Conservation (phyloP, 2,113 vertebrate genomes). For the Coracopsis vasa region DNA sequence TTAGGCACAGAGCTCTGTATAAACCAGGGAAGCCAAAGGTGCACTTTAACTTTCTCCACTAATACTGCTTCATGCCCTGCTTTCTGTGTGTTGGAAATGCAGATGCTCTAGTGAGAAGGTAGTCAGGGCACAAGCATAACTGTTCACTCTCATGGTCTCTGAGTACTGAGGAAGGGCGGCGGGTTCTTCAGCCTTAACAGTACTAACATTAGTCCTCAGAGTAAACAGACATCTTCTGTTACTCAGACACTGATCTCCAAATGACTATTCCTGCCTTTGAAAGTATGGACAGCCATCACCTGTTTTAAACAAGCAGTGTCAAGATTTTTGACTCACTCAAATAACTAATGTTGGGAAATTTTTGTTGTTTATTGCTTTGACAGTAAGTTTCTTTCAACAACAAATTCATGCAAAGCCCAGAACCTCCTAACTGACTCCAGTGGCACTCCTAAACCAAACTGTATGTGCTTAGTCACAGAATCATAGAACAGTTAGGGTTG, state of each 20-base stretch:
- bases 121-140: neutral
- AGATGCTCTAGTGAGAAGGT: neutral
- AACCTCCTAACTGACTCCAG: neutral
- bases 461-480: neutral
- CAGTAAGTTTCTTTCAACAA: neutral
- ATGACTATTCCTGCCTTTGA: neutral
- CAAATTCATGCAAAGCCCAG: neutral
- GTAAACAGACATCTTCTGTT: neutral
- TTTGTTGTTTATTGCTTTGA: neutral
- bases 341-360: neutral
- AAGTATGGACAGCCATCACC: neutral
- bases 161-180: neutral
- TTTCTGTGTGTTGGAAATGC: neutral
- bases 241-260: neutral
- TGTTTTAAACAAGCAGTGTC: neutral
- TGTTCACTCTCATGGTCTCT: neutral
- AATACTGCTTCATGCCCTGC: neutral
- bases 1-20: neutral
- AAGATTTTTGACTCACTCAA: neutral
- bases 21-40: neutral
- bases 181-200: neutral
- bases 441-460: neutral
- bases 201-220: neutral
- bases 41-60: neutral
- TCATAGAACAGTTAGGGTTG: no score